Conservation (phyloP, 2,888 invertebrate genomes). For the Crioceris asparagi region DNA sequence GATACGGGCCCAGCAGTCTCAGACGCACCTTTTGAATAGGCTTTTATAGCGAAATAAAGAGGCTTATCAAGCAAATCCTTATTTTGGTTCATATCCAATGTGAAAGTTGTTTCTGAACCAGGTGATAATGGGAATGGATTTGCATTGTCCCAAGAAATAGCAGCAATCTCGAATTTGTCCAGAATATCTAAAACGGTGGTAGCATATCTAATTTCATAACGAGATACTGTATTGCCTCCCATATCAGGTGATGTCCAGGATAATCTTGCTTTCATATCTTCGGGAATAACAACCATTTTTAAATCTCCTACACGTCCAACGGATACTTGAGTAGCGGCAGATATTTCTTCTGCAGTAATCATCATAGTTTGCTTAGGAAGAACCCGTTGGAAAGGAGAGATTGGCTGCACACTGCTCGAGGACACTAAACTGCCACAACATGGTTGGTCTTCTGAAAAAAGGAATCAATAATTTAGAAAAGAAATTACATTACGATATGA, state of each 20-base stretch:
- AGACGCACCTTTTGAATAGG: constrained; percentile 37
- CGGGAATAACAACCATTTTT: constrained; percentile 37
- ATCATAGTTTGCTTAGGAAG: constrained; percentile 40
- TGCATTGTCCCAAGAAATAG: constrained; percentile 38
- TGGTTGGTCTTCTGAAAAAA: constrained; percentile 33
- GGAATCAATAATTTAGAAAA: neutral
- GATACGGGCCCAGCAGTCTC: constrained; percentile 39
- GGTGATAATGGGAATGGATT: constrained; percentile 39
- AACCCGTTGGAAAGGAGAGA: constrained; percentile 43
- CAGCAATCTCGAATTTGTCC: constrained; percentile 39
- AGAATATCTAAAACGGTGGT: constrained; percentile 36
- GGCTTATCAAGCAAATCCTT: constrained; percentile 40
- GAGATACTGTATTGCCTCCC: constrained; percentile 40
- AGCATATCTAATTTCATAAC: constrained; percentile 45
- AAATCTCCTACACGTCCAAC: constrained; percentile 48
- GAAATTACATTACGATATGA: neutral
- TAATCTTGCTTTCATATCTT: constrained; percentile 41
- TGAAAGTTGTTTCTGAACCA: constrained; percentile 44
- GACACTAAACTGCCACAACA: constrained; percentile 46
- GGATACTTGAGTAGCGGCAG: constrained; percentile 28
- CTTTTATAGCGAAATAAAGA: constrained; percentile 43
- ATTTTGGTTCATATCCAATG: constrained; percentile 39
- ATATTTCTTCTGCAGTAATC: constrained; percentile 36
- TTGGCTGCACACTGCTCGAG: constrained; percentile 38
- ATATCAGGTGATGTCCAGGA: constrained; percentile 52